phyloP scores from a whole-genome alignment of 2,113 vertebrate species.

The Triplophysa siluroides region DNA sequence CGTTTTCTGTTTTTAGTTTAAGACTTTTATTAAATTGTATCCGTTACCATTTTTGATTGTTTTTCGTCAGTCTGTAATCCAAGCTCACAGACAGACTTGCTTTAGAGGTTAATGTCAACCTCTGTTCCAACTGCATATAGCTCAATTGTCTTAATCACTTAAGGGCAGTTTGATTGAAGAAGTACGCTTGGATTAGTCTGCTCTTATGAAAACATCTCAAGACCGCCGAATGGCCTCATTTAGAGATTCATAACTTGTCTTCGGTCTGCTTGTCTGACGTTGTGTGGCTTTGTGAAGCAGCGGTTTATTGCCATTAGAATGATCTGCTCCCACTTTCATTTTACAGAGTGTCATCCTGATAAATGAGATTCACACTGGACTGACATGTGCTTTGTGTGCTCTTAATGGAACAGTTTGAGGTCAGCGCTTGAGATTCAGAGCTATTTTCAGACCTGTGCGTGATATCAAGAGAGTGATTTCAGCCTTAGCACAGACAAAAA shows the following conservation, averaged over 20 bases:
- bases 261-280: constrained; percentile 56
- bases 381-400: constrained; percentile 21
- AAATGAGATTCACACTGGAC: constrained; percentile 21
- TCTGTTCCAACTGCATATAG: not conserved
- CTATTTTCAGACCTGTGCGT: constrained; percentile 45
- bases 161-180: constrained; percentile 49
- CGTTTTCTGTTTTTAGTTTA: too few species aligned
- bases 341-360: constrained; percentile 50
- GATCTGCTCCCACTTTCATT: constrained; percentile 63
- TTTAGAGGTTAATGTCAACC: not conserved
- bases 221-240: constrained; percentile 67
- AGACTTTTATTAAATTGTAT: too few species aligned
- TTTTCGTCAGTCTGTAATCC: not conserved
- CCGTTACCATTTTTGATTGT: too few species aligned
- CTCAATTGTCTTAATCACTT: not conserved
- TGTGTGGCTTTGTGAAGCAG: constrained; percentile 65
- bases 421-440: constrained; percentile 23
- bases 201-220: constrained; percentile 67
- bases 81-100: too few species aligned
- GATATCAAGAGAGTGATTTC: constrained; percentile 29
- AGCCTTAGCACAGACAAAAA: constrained; percentile 52
- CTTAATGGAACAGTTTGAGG: constrained; percentile 22
- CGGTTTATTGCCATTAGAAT: constrained; percentile 65
- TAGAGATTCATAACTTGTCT: constrained; percentile 67
- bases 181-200: constrained; percentile 65